Evolutionary conservation across 2,888 invertebrate genomes (phyloP).

Genomic region (Therioaphis trifolii): DNA sequence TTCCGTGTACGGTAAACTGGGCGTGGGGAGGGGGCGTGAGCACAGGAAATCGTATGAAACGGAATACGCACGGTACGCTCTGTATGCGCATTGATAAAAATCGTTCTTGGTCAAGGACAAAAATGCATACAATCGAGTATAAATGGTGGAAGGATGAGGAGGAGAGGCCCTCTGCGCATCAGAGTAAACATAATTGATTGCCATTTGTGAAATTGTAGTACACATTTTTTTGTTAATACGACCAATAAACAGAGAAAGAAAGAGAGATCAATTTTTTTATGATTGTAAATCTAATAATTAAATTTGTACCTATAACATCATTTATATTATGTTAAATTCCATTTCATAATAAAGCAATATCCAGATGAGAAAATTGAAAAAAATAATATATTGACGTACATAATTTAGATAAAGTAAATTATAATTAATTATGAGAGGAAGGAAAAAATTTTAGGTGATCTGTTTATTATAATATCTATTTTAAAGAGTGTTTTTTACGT

Average conservation of each 20-base stretch:
- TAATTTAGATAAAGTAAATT: not conserved
- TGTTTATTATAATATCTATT: conserved; percentile 31
- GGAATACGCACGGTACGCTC: conserved; percentile 21
- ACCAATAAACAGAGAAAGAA: not conserved
- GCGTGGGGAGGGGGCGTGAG: conserved; percentile 33
- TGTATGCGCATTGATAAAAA: conserved; percentile 55
- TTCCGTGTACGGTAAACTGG: conserved; percentile 39
- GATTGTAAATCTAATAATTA: not conserved
- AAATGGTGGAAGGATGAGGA: not conserved
- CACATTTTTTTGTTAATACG: not conserved
- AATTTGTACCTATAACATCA: not conserved
- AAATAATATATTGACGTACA: not conserved
- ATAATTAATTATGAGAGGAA: conserved; percentile 12
- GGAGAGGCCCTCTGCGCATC: not conserved
- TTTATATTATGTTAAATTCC: not conserved
- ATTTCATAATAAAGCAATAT: not conserved
- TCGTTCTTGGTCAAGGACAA: conserved; percentile 61
- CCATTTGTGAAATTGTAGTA: conserved; percentile 2
- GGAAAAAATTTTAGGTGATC: conserved; percentile 18
- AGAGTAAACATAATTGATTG: conserved; percentile 23
- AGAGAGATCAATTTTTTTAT: not conserved
- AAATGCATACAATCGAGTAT: conserved; percentile 42
- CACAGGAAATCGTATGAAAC: conserved; percentile 51
- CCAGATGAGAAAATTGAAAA: too few species aligned
- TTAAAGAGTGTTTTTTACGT: conserved; percentile 36